These are phyloP conservation scores for Phylloscopus trochilus DNA, from an alignment of 2,113 vertebrate species.

Conservation along the genomic window DNA sequence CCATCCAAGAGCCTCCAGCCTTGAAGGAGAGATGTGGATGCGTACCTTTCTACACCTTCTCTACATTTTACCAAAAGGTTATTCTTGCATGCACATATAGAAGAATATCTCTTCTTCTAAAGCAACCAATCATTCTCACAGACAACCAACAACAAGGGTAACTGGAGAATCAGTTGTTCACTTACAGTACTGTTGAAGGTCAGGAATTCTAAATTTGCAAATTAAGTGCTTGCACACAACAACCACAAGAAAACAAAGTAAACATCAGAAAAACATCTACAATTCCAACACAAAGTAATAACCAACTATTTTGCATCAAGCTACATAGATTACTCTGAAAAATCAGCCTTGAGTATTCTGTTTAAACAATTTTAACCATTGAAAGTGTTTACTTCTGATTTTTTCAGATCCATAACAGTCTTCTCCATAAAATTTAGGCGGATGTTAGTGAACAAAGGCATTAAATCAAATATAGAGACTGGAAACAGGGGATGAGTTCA, in stretches of 20 bases:
- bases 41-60: background rate
- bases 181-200: background rate
- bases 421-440: background rate
- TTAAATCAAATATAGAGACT: background rate
- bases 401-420: background rate
- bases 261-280: conserved; percentile 13
- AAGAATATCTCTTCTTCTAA: conserved; percentile 13
- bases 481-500: background rate
- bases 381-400: background rate
- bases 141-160: background rate
- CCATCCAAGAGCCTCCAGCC: conserved; percentile 4
- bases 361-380: background rate
- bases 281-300: conserved; percentile 2
- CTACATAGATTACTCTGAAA: background rate
- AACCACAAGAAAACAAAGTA: conserved; percentile 20
- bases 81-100: background rate
- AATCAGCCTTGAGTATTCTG: background rate
- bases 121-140: background rate
- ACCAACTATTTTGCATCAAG: background rate
- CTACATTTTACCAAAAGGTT: background rate
- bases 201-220: background rate
- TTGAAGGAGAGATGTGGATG: background rate
- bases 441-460: background rate
- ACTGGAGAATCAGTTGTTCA: background rate
- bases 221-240: background rate